These are phyloP conservation scores for Syngnathoides biaculeatus DNA, from an alignment of 2,113 vertebrate species.

Conservation along the genomic window DNA sequence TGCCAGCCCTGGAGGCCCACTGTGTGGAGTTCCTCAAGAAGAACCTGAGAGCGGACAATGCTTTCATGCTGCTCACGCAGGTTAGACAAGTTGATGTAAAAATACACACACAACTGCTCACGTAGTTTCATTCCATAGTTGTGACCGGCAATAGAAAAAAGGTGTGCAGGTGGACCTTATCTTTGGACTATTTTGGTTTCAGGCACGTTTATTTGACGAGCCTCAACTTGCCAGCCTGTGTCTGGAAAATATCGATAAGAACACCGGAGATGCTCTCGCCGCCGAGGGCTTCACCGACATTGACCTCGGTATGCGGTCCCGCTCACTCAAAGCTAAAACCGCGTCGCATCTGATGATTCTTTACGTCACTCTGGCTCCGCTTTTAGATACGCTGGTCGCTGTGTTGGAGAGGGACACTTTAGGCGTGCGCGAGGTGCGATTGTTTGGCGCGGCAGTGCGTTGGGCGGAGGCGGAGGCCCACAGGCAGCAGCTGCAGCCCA, in stretches of 20 bases:
- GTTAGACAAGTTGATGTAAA: conserved; percentile 52
- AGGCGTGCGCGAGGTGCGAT: conserved; percentile 89
- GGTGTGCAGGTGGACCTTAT: neutral
- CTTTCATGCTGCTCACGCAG: conserved; percentile 97
- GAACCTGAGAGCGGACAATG: conserved; percentile 92
- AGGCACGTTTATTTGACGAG: conserved; percentile 94
- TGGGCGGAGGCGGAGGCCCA: conserved; percentile 93
- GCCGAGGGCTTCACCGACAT: conserved; percentile 96
- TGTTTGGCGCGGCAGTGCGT: conserved; percentile 89
- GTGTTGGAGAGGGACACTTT: conserved; percentile 94
- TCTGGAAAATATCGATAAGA: conserved; percentile 96
- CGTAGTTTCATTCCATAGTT: too few species aligned
- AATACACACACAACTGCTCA: too few species aligned
- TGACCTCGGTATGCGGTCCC: conserved; percentile 78
- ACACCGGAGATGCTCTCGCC: conserved; percentile 89
- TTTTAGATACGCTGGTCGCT: conserved; percentile 87
- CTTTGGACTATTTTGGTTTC: conserved; percentile 5
- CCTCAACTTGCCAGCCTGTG: conserved; percentile 95
- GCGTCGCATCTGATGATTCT: neutral
- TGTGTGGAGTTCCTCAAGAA: conserved; percentile 98
- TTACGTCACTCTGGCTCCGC: neutral
- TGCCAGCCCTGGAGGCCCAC: conserved; percentile 92
- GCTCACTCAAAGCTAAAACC: neutral
- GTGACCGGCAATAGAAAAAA: neutral
- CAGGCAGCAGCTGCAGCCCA: conserved; percentile 88